These are phyloP conservation scores for Lepidurus arcticus DNA, from an alignment of 1,140 invertebrate genomes.

Conservation along the genomic window DNA sequence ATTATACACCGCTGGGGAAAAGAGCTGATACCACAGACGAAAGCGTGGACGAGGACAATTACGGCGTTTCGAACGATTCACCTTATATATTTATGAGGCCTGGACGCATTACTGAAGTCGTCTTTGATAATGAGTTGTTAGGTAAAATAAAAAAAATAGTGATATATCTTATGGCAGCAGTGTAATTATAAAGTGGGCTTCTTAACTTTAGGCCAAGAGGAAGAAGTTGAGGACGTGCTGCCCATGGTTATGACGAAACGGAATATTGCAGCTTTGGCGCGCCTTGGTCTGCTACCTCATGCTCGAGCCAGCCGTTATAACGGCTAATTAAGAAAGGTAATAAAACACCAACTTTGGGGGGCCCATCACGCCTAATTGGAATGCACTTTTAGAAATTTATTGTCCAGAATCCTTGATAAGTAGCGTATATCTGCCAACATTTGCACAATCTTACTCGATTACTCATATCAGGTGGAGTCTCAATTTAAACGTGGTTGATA, in stretches of 20 bases:
- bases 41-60: neutral
- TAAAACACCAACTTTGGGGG: neutral
- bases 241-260: neutral
- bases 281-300: neutral
- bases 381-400: neutral
- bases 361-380: neutral
- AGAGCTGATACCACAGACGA: neutral
- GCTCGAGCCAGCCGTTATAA: neutral
- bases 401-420: neutral
- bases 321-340: neutral
- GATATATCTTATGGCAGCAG: neutral
- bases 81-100: neutral
- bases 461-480: constrained; percentile 12
- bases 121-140: neutral
- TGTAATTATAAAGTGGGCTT: neutral
- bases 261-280: constrained; percentile 3
- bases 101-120: neutral
- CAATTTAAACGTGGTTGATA: no score
- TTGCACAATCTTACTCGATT: constrained; percentile 9
- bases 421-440: neutral
- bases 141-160: neutral
- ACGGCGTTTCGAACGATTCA: neutral
- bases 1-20: neutral
- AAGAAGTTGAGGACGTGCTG: neutral
- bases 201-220: neutral